These are phyloP conservation scores for Xenentodon cancila DNA, from an alignment of 2,797 vertebrate species.

Conservation along the genomic window DNA sequence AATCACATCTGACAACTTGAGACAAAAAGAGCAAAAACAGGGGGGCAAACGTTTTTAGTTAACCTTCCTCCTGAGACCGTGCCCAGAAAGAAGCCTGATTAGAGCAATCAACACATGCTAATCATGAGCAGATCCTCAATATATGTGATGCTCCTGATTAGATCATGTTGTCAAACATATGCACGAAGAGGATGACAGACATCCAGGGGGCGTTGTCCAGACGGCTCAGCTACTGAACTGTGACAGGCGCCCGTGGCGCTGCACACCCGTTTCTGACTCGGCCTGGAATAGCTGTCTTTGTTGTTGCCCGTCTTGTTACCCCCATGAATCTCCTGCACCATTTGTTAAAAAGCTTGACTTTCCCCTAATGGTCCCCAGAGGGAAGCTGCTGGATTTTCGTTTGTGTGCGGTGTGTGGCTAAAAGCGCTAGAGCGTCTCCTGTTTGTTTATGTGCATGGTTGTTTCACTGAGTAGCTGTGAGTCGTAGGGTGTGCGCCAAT, in stretches of 20 bases:
- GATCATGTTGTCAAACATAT: slow-evolving; percentile 42
- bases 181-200: slow-evolving; percentile 19
- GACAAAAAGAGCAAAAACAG: not conserved
- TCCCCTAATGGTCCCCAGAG: slow-evolving; percentile 47
- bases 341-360: slow-evolving; percentile 50
- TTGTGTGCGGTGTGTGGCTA: not conserved
- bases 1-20: not conserved
- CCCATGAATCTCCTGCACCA: slow-evolving; percentile 21
- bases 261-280: slow-evolving; percentile 43
- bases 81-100: slow-evolving; percentile 12
- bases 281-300: slow-evolving; percentile 38
- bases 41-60: slow-evolving; percentile 4
- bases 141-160: not conserved
- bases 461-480: slow-evolving; percentile 25
- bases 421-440: slow-evolving; percentile 6
- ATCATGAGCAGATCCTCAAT: slow-evolving; percentile 9
- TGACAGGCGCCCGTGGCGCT: slow-evolving; percentile 52
- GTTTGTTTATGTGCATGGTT: slow-evolving; percentile 25
- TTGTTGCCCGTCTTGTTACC: slow-evolving; percentile 26
- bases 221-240: slow-evolving; percentile 32
- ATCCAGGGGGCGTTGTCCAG: slow-evolving; percentile 43
- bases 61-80: slow-evolving; percentile 2
- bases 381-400: slow-evolving; percentile 14
- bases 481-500: slow-evolving; percentile 33
- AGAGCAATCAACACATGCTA: slow-evolving; percentile 16